Conservation (phyloP, 2,113 vertebrate genomes). For the Vidua chalybeata region DNA sequence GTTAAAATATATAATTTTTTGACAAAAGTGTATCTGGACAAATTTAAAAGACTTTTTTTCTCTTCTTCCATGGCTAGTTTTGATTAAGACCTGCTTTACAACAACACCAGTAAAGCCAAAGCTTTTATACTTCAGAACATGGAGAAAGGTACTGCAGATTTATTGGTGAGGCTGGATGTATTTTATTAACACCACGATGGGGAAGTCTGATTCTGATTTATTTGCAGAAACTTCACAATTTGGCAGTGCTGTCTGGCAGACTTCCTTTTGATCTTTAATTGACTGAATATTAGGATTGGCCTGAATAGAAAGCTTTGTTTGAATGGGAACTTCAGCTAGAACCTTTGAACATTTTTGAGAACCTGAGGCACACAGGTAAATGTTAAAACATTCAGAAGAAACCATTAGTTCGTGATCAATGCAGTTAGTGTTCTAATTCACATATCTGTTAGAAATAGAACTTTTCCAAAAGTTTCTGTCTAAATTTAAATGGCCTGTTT, state of each 20-base stretch:
- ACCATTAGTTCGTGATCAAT: background rate
- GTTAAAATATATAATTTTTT: background rate
- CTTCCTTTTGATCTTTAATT: background rate
- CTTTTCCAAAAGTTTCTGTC: constrained; percentile 27
- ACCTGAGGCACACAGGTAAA: background rate
- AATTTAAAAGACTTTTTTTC: background rate
- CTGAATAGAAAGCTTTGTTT: background rate
- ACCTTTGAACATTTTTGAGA: background rate
- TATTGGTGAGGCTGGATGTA: background rate
- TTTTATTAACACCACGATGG: background rate
- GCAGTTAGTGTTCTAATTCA: background rate
- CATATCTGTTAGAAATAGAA: background rate
- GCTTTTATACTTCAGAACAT: background rate
- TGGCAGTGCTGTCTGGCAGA: background rate
- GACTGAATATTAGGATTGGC: background rate
- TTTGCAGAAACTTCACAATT: background rate
- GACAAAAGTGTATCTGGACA: background rate
- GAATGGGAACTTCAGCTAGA: background rate
- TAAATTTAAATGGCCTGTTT: constrained; percentile 44
- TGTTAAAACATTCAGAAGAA: background rate
- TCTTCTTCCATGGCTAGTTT: background rate
- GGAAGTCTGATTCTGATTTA: background rate
- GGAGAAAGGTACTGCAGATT: background rate
- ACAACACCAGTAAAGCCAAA: background rate
- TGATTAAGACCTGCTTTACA: background rate